A percentile compares a stretch with the other conserved stretches of the same genome.
Evolutionary conservation across 2,113 vertebrate species (phyloP).

Genomic region (Strix uralensis): DNA sequence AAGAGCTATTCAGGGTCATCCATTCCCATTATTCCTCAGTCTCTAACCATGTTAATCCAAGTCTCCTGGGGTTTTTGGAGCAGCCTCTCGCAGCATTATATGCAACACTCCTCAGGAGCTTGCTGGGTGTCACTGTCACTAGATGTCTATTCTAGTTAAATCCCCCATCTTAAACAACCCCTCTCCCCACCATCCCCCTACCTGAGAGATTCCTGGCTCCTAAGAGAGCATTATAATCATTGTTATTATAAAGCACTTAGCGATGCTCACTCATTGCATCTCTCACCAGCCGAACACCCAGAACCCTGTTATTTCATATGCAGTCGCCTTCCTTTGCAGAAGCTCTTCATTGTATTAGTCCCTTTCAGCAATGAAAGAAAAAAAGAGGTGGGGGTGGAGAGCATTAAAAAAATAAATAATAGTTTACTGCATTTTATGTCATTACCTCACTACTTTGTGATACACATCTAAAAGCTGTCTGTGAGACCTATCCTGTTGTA

Average conservation of each 20-base stretch:
- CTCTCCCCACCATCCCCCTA: not conserved
- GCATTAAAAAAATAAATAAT: slow-evolving; percentile 6
- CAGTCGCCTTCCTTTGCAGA: slow-evolving; percentile 42
- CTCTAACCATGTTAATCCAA: not conserved
- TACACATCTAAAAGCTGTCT: slow-evolving; percentile 36
- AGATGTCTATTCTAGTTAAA: slow-evolving; percentile 17
- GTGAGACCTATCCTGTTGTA: not conserved
- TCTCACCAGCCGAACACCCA: slow-evolving; percentile 52
- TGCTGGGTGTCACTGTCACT: not conserved
- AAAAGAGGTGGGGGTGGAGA: not conserved
- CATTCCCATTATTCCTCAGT: not conserved
- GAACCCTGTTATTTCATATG: slow-evolving; percentile 65
- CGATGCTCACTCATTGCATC: slow-evolving; percentile 48
- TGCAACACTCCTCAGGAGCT: not conserved
- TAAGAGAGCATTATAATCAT: slow-evolving; percentile 48
- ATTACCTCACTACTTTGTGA: slow-evolving; percentile 32
- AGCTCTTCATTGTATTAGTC: slow-evolving; percentile 43
- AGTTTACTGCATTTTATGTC: slow-evolving; percentile 26
- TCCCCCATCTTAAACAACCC: slow-evolving; percentile 22
- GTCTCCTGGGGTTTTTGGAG: not conserved
- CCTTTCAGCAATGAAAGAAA: slow-evolving; percentile 25
- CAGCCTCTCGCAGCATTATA: not conserved
- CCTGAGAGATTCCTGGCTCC: slow-evolving; percentile 45
- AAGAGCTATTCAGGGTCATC: not conserved
- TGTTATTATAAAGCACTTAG: slow-evolving; percentile 72